Percentiles rank a stretch among this genome's conserved stretches.
Evolutionary conservation across 2,888 invertebrate genomes (phyloP).

Genomic region (Epirrita christyi): DNA sequence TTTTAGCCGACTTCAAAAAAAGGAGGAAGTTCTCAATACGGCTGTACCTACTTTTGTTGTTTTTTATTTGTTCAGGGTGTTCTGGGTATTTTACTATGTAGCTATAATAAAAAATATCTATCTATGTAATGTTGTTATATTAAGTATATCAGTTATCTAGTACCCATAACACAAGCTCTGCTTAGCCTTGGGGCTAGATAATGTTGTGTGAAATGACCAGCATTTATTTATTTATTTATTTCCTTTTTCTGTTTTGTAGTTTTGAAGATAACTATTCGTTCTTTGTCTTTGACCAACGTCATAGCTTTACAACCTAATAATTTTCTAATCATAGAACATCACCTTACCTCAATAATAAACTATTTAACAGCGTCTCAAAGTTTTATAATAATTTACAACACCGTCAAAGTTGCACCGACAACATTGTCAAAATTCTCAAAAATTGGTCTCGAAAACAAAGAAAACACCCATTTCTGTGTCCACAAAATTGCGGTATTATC

Average conservation of each 20-base stretch:
- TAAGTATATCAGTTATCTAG: too few species aligned
- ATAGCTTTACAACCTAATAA: conserved; percentile 28
- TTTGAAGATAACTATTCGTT: not conserved
- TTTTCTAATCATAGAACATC: conserved; percentile 25
- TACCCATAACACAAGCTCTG: too few species aligned
- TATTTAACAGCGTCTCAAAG: conserved; percentile 30
- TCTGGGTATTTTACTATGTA: too few species aligned
- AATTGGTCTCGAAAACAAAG: conserved; percentile 44
- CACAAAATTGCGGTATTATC: conserved; percentile 64
- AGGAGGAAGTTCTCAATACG: too few species aligned
- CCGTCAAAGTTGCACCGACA: conserved; percentile 41
- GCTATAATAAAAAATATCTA: too few species aligned
- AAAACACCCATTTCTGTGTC: conserved; percentile 46
- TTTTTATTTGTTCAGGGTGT: too few species aligned
- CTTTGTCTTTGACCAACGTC: conserved; percentile 5
- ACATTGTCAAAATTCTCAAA: conserved; percentile 42
- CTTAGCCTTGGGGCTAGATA: too few species aligned
- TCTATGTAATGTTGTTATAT: too few species aligned
- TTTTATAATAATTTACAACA: conserved; percentile 28
- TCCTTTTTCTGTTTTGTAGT: not conserved
- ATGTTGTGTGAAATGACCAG: too few species aligned
- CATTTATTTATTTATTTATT: too few species aligned
- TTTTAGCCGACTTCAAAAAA: too few species aligned
- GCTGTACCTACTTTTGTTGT: too few species aligned
- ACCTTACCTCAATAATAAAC: conserved; percentile 23